phyloP scores from a whole-genome alignment of 2,888 invertebrate genomes.

The Nezara viridula region DNA sequence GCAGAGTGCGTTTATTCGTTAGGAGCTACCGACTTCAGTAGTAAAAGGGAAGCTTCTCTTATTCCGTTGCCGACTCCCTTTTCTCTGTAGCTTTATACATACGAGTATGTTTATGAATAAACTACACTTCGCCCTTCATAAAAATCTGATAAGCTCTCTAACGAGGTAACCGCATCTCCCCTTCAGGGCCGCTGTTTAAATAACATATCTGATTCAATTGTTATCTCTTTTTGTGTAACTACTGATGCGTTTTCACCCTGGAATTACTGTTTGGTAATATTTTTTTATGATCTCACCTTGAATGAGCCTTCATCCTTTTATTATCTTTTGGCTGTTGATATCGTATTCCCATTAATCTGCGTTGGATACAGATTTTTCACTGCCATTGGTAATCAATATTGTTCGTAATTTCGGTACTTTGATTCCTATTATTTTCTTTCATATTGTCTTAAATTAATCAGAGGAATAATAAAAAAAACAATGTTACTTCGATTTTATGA shows the following conservation, averaged over 20 bases:
- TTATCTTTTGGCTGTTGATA: neutral
- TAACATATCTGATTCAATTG: neutral
- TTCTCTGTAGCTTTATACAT: neutral
- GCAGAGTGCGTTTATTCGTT: too few relatives aligned
- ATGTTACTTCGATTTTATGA: too few relatives aligned
- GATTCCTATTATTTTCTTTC: too few relatives aligned
- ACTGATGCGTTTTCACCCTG: neutral
- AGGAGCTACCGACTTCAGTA: too few relatives aligned
- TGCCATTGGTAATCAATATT: too few relatives aligned
- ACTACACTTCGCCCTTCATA: neutral
- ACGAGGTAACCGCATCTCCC: slow-evolving; percentile 6
- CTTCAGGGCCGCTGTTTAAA: neutral
- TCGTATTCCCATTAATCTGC: neutral
- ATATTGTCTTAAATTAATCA: too few relatives aligned
- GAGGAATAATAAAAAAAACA: too few relatives aligned
- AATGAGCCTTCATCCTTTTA: neutral
- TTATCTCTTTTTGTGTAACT: neutral
- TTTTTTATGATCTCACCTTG: neutral
- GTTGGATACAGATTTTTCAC: too few relatives aligned
- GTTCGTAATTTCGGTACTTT: too few relatives aligned
- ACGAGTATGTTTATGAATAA: neutral
- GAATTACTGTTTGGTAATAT: neutral
- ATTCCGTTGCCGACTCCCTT: too few relatives aligned
- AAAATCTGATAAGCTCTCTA: neutral
- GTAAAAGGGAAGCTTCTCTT: too few relatives aligned